These are phyloP conservation scores for Agrilus mali DNA, from an alignment of 2,888 invertebrate genomes.

Conservation along the genomic window DNA sequence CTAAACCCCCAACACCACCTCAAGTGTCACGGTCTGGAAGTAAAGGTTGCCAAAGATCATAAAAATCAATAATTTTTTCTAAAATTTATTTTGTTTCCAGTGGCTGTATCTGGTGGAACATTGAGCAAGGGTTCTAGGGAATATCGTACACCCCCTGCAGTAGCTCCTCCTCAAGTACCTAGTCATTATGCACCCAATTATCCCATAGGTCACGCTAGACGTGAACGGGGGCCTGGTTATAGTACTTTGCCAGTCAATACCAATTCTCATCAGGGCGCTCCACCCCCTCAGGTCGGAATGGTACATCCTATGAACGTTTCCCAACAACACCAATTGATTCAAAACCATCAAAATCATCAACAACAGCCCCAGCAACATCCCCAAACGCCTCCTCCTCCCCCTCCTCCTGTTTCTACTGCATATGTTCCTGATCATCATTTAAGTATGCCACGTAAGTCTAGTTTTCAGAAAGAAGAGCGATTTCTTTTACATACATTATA, in stretches of 20 bases:
- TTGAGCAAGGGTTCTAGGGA: conserved; percentile 60
- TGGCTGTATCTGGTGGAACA: conserved; percentile 35
- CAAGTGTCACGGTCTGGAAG: conserved; percentile 51
- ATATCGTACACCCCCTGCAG: conserved; percentile 91
- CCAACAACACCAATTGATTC: conserved; percentile 16
- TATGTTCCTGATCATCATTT: conserved; percentile 41
- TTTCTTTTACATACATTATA: background rate
- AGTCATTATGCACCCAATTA: conserved; percentile 94
- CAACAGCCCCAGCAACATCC: conserved; percentile 28
- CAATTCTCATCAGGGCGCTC: conserved; percentile 25
- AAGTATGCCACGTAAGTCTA: conserved; percentile 73
- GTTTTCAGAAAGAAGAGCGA: background rate
- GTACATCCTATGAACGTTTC: conserved; percentile 60
- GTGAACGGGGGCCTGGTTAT: conserved; percentile 57
- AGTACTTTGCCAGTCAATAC: conserved; percentile 68
- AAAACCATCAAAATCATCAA: conserved; percentile 39
- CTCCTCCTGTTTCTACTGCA: conserved; percentile 43
- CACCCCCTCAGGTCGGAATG: conserved; percentile 56
- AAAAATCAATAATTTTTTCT: background rate
- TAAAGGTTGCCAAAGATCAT: conserved; percentile 22
- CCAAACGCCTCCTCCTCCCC: conserved; percentile 49
- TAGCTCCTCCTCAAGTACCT: conserved; percentile 93
- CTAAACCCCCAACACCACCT: conserved; percentile 92
- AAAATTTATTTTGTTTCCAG: conserved; percentile 9
- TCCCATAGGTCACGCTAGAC: conserved; percentile 67